These are phyloP conservation scores for Mus spicilegus DNA, from an alignment of 2,113 vertebrate genomes.

Conservation along the genomic window DNA sequence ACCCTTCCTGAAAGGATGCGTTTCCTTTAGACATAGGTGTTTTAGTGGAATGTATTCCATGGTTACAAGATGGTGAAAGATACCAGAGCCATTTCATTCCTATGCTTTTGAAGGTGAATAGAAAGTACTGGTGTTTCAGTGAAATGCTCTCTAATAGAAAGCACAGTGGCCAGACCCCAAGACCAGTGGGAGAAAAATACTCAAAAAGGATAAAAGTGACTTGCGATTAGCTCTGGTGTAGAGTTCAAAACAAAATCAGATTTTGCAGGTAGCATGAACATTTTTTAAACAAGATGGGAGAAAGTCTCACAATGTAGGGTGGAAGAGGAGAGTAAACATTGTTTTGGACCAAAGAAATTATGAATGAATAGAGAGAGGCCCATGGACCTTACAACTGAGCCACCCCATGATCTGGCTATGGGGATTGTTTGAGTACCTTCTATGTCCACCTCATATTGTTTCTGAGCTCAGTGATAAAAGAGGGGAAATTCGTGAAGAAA, in stretches of 20 bases:
- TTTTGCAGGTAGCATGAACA: neutral
- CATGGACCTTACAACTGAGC: neutral
- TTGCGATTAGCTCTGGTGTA: neutral
- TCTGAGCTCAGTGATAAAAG: neutral
- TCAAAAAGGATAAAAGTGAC: neutral
- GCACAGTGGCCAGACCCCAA: neutral
- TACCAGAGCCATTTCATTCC: neutral
- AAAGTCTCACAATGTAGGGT: neutral
- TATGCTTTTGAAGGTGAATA: neutral
- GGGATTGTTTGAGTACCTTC: accelerated
- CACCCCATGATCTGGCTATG: neutral
- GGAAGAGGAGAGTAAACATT: neutral
- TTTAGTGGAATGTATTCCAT: neutral
- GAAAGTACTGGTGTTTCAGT: neutral
- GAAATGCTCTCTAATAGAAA: neutral
- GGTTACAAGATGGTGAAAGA: slow-evolving; percentile 2
- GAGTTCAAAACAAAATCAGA: neutral
- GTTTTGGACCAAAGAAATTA: neutral
- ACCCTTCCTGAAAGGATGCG: neutral
- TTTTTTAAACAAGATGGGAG: neutral
- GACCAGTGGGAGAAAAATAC: neutral
- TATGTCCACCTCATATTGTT: neutral
- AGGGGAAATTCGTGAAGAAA: neutral
- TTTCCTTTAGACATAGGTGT: slow-evolving; percentile 42
- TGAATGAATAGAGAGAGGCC: neutral